Evolutionary conservation across 2,113 vertebrate genomes (phyloP), one percentile per base, ranked within the genome.

Genomic region (Crypturellus undulatus): DNA sequence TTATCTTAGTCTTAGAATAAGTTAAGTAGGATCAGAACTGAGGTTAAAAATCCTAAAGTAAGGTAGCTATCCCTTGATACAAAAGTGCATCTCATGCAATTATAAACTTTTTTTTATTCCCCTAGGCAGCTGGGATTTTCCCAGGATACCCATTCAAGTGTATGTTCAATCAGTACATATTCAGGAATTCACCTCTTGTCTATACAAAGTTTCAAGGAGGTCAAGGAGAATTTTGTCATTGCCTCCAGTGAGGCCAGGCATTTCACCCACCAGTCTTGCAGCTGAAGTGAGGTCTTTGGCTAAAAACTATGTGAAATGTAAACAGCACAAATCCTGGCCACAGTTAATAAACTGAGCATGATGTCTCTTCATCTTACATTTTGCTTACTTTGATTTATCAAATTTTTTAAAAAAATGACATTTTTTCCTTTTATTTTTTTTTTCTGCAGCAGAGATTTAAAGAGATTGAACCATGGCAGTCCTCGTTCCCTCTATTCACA

Each of bases 161-260:
- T 92, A 95, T 64, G 89, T 68, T 96, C 95, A 96, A 96, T 96
- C 94, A 91, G 94, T 62, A 94, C 92, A 96, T 94, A 91, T 93
- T 96, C 94, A 96, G 95, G 95, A 95, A 95, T 96, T 95, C 95
- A 96, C 95, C 94, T 89, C 96, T 95, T 95, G 79, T 92, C 95
- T 96, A 96, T 95, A 96, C 95, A 96, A 86, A 92, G 95, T 96
- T 94, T 96, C 92, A 93, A 96, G 89, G 91, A 96, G 94, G 96
- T 96, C 95, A 96, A 95, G 93, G 94, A 94, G 92, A 96, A 95
- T 96, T 96, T 95, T 96, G 95, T 86, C 94, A 89, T 90, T 93
- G 86, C 92, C 79, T 95, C 70, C 85, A 96, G 62, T 90, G 83
- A 93, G 90, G 90, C 95, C 90, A 95, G 36, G 69, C 91, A 93